A percentile compares a stretch with the other conserved stretches of the same genome.
Conservation (phyloP, 2,888 invertebrate species). For the Cerastoderma edule region DNA sequence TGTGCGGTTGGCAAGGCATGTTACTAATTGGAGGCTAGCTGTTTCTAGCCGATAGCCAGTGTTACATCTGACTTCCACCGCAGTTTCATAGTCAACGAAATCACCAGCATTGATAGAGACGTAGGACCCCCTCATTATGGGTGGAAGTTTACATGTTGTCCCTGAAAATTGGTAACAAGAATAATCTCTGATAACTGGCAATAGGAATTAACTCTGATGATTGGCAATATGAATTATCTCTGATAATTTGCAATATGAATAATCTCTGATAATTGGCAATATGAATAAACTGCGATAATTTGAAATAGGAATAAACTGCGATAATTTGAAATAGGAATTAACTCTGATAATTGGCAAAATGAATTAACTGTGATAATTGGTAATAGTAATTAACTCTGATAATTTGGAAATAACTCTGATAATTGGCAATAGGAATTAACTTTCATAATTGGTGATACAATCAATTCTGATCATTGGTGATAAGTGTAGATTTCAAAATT, state of each 20-base stretch:
- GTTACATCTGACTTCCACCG: slow-evolving; percentile 20
- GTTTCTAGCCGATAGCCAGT: slow-evolving; percentile 28
- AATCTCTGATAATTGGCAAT: no score
- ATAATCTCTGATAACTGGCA: slow-evolving; percentile 45
- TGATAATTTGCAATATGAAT: no score
- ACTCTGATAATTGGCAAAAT: background rate
- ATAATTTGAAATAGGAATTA: background rate
- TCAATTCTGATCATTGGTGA: no score
- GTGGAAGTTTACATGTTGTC: slow-evolving; percentile 62
- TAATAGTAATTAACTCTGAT: background rate
- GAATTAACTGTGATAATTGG: background rate
- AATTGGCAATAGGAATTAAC: no score
- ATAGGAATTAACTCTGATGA: slow-evolving; percentile 51
- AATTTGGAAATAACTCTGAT: no score
- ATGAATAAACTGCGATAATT: background rate
- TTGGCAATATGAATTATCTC: no score
- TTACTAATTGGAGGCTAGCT: background rate
- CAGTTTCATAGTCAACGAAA: slow-evolving; percentile 26
- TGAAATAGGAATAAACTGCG: background rate
- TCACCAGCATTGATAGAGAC: background rate
- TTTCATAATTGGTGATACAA: slow-evolving; percentile 48
- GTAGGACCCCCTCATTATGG: slow-evolving; percentile 56
- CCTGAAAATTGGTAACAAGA: slow-evolving; percentile 52
- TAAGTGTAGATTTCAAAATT: no score
- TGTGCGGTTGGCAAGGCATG: slow-evolving; percentile 29